Percentiles rank a stretch among this genome's conserved stretches.
Evolutionary conservation across 2,888 invertebrate genomes (phyloP).

Genomic region (Lutraria lutraria): DNA sequence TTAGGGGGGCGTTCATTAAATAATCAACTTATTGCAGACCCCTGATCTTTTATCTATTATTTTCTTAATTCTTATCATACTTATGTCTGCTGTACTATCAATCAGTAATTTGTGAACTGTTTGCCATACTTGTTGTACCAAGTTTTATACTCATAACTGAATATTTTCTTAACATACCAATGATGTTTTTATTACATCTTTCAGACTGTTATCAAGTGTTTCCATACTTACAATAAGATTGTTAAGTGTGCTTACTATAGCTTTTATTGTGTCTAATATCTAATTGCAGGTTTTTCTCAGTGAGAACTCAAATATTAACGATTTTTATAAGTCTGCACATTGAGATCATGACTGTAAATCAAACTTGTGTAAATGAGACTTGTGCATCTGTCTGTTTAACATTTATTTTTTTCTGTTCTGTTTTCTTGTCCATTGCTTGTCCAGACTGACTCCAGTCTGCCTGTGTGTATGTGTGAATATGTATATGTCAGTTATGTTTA

Average conservation of each 20-base stretch:
- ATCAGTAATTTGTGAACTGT: neutral
- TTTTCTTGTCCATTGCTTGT: too few relatives aligned
- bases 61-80: too few relatives aligned
- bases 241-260: neutral
- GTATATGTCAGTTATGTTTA: too few relatives aligned
- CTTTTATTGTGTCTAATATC: neutral
- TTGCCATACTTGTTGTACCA: neutral
- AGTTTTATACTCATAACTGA: neutral
- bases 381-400: too few relatives aligned
- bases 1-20: too few relatives aligned
- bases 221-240: neutral
- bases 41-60: too few relatives aligned
- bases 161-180: neutral
- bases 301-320: neutral
- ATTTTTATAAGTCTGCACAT: neutral
- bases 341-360: neutral
- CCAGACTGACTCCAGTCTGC: too few relatives aligned
- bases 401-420: too few relatives aligned
- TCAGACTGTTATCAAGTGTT: neutral
- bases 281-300: neutral
- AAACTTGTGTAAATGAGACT: neutral
- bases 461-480: too few relatives aligned
- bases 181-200: constrained; percentile 1
- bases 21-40: too few relatives aligned
- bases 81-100: too few relatives aligned